Conservation (phyloP, 2,797 vertebrate genomes). For the Sardinella longiceps region DNA sequence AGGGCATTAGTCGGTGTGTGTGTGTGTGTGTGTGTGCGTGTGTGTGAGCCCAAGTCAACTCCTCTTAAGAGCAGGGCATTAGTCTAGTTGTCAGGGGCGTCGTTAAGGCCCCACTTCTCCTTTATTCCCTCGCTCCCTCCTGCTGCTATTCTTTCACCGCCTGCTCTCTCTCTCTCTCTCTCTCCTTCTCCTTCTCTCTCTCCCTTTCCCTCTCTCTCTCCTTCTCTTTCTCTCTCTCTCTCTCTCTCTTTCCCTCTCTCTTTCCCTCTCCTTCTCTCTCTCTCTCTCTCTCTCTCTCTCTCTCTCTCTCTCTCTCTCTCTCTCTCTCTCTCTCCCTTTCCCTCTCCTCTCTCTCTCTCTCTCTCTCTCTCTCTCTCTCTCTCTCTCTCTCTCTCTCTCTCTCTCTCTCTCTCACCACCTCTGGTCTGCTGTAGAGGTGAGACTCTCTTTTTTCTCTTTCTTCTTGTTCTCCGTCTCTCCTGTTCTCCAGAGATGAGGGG, state of each 20-base stretch:
- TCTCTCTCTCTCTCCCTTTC: too few relatives aligned
- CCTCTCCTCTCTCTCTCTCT: too few relatives aligned
- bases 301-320: too few relatives aligned
- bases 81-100: slow-evolving; percentile 10
- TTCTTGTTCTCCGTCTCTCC: not conserved
- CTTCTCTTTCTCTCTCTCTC: slow-evolving; percentile 26
- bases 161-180: slow-evolving; percentile 15
- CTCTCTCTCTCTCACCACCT: too few relatives aligned
- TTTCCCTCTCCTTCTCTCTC: too few relatives aligned
- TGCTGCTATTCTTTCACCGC: not conserved
- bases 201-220: too few relatives aligned
- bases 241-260: not conserved
- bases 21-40: too few relatives aligned
- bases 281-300: not conserved
- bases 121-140: not conserved
- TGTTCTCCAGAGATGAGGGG: not conserved
- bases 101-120: slow-evolving; percentile 15
- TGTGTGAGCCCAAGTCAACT: not conserved
- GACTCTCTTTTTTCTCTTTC: slow-evolving; percentile 40
- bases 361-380: too few relatives aligned
- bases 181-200: too few relatives aligned
- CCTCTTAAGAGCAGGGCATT: not conserved
- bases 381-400: too few relatives aligned
- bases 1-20: not conserved
- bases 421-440: too few relatives aligned